Percentiles rank a stretch among this genome's conserved stretches.
Evolutionary conservation across 2,113 vertebrate species (phyloP).

Genomic region (Datnioides undecimradiatus): DNA sequence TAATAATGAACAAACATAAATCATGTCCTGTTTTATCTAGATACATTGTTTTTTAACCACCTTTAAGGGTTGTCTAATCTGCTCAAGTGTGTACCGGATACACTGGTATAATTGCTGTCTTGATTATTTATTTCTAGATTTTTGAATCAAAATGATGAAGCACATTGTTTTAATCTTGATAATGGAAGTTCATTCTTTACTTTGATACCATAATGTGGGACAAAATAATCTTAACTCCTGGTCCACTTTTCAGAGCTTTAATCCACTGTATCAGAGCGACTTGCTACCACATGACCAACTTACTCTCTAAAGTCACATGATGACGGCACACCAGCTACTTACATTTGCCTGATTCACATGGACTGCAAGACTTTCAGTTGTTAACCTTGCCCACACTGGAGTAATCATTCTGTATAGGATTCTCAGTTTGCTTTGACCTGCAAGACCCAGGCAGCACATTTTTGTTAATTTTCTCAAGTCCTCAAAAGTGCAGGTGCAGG

Average conservation of each 20-base stretch:
- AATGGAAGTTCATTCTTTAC: background rate
- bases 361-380: background rate
- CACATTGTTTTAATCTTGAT: background rate
- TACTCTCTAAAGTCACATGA: background rate
- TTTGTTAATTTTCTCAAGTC: conserved; percentile 7
- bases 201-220: background rate
- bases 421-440: background rate
- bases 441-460: background rate
- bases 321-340: no score
- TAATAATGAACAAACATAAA: background rate
- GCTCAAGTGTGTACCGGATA: background rate
- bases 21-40: background rate
- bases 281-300: background rate
- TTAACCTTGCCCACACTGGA: background rate
- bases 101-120: background rate
- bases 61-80: no score
- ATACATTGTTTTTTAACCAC: no score
- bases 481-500: conserved; percentile 6
- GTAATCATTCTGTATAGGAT: background rate
- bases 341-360: no score
- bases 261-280: no score
- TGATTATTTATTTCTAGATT: background rate
- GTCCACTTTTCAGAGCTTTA: background rate
- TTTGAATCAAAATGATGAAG: background rate
- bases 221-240: background rate